phyloP scores from a whole-genome alignment of 1,140 invertebrate genomes.

The Armadillidium nasatum region DNA sequence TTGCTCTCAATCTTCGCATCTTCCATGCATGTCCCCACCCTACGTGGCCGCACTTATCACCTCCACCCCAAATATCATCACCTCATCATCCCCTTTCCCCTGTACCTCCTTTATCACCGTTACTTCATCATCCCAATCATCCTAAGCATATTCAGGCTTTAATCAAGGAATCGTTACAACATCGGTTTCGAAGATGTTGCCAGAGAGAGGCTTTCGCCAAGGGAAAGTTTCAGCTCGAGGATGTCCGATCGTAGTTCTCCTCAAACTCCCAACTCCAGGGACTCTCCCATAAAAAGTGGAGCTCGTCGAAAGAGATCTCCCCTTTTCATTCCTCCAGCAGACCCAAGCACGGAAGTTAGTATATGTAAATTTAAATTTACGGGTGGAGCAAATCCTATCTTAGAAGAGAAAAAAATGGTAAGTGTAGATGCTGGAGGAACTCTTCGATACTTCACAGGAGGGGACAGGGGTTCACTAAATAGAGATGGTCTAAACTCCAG shows the following conservation, averaged over 20 bases:
- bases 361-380: conserved; percentile 92
- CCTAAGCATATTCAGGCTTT: conserved; percentile 21
- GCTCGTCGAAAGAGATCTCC: conserved; percentile 40
- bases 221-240: conserved; percentile 25
- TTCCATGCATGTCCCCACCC: conserved; percentile 40
- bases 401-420: conserved; percentile 85
- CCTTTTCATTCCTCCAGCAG: conserved; percentile 40
- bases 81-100: conserved; percentile 24
- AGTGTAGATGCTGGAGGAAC: conserved; percentile 80
- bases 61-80: conserved; percentile 21
- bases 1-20: conserved; percentile 43
- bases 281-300: conserved; percentile 25
- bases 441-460: conserved; percentile 60
- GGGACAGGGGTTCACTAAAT: conserved; percentile 30
- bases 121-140: neutral
- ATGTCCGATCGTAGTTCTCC: conserved; percentile 21
- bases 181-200: conserved; percentile 25
- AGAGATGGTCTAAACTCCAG: conserved; percentile 19
- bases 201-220: conserved; percentile 19
- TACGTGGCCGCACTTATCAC: conserved; percentile 21
- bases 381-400: conserved; percentile 74
- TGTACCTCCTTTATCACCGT: conserved; percentile 1
- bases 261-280: conserved; percentile 3
- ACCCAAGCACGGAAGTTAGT: conserved; percentile 54
- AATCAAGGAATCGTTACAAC: conserved; percentile 27